phyloP scores from a whole-genome alignment of 2,113 vertebrate genomes.

The Scopus umbretta region DNA sequence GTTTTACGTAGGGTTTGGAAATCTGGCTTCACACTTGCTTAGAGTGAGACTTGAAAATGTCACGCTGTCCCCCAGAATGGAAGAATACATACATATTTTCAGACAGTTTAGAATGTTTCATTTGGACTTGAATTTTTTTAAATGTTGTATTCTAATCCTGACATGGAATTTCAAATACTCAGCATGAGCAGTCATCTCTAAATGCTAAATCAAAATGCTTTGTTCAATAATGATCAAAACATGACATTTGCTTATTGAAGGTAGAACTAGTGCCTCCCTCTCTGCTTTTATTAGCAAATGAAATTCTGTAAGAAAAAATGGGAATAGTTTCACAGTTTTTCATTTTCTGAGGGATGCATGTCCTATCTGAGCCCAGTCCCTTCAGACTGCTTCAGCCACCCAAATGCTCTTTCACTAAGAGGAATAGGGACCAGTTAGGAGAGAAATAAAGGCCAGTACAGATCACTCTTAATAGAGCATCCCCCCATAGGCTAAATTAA shows the following conservation, averaged over 20 bases:
- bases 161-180: slow-evolving; percentile 46
- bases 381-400: neutral
- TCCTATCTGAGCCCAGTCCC: neutral
- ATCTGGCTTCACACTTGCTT: neutral
- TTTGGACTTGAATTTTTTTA: neutral
- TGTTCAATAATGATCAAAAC: slow-evolving; percentile 58
- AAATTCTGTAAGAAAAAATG: slow-evolving; percentile 20
- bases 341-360: neutral
- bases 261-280: slow-evolving; percentile 23
- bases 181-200: slow-evolving; percentile 53
- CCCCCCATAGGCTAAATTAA: neutral
- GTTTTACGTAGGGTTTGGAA: neutral
- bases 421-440: neutral
- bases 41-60: neutral
- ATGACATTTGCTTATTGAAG: slow-evolving; percentile 58
- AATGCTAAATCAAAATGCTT: slow-evolving; percentile 57
- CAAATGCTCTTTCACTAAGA: neutral
- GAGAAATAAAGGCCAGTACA: neutral
- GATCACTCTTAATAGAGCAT: neutral
- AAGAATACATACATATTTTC: neutral
- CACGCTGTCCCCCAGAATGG: neutral
- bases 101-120: slow-evolving; percentile 22
- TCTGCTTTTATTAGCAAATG: slow-evolving; percentile 52
- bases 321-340: neutral
- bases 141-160: slow-evolving; percentile 43